Percentiles rank a stretch among this genome's conserved stretches.
Conservation (phyloP, 2,113 vertebrate species). For the Ginglymostoma cirratum region DNA sequence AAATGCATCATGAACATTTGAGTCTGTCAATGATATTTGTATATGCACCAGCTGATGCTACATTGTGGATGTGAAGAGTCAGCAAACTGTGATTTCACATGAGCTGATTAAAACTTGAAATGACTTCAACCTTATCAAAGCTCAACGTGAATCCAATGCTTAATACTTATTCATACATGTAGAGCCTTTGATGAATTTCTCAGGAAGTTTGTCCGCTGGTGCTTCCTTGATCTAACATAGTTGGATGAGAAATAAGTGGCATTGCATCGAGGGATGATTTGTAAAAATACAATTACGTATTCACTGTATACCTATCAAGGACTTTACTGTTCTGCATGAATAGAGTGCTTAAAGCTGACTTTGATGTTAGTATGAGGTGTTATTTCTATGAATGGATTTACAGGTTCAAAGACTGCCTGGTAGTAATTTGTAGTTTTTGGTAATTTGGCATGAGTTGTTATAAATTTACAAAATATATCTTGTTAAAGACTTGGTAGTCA, state of each 20-base stretch:
- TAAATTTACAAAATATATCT: neutral
- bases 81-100: neutral
- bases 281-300: neutral
- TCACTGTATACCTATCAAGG: neutral
- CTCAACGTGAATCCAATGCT: neutral
- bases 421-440: neutral
- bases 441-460: neutral
- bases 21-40: neutral
- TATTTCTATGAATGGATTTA: neutral
- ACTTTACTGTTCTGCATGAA: neutral
- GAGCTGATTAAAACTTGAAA: conserved; percentile 16
- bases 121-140: neutral
- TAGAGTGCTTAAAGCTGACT: neutral
- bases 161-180: neutral
- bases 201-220: neutral
- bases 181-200: neutral
- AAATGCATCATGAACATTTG: neutral
- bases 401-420: neutral
- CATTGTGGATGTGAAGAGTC: neutral
- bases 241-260: neutral
- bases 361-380: neutral
- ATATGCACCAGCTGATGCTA: neutral
- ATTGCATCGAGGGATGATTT: neutral
- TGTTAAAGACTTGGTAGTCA: neutral
- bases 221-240: neutral